phyloP scores from a whole-genome alignment of 2,888 invertebrate species.

The Schrankia costaestrigalis region DNA sequence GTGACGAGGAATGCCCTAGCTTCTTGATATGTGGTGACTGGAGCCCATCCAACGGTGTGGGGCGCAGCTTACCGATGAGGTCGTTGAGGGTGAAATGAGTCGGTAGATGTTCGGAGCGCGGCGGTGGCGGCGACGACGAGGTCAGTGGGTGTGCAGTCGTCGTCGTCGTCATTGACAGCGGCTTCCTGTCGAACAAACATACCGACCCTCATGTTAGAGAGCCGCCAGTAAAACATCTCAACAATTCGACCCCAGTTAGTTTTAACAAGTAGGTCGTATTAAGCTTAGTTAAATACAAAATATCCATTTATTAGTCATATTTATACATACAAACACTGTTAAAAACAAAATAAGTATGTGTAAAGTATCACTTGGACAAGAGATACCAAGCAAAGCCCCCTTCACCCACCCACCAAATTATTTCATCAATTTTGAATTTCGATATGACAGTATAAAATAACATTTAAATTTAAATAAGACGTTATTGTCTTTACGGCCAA shows the following conservation, averaged over 20 bases:
- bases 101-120: conserved; percentile 77
- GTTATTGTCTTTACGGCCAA: conserved; percentile 40
- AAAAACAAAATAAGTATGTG: conserved; percentile 16
- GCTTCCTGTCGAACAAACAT: conserved; percentile 69
- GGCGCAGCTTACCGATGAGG: conserved; percentile 78
- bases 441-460: conserved; percentile 14
- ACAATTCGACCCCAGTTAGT: conserved; percentile 2
- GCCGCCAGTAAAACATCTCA: conserved; percentile 35
- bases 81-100: conserved; percentile 78
- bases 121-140: conserved; percentile 78
- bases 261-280: too few relatives aligned
- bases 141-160: conserved; percentile 79
- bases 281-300: neutral
- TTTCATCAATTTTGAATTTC: conserved; percentile 55
- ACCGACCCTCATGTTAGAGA: conserved; percentile 65
- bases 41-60: conserved; percentile 73
- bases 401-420: conserved; percentile 81
- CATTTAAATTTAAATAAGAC: conserved; percentile 13
- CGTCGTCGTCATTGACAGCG: conserved; percentile 79
- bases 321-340: conserved; percentile 9
- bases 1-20: conserved; percentile 75
- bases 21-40: conserved; percentile 74
- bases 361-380: conserved; percentile 46
- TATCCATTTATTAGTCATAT: neutral
- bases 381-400: conserved; percentile 82